Evolutionary conservation across 2,888 invertebrate genomes (phyloP), one percentile per base, ranked within the genome.

Genomic region (Platycheirus albimanus): DNA sequence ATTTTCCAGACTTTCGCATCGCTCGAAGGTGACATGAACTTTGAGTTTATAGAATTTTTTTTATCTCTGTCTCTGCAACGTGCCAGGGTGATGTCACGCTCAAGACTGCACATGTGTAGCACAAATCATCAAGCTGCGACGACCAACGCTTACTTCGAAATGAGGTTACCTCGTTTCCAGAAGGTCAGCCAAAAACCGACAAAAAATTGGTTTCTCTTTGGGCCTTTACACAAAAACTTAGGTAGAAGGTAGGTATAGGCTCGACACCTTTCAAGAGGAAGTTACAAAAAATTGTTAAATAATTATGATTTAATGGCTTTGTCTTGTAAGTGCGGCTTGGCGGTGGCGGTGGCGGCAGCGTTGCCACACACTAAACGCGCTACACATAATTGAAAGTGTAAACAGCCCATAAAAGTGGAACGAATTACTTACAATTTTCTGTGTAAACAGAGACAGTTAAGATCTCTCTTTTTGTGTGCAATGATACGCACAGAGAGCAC

Each of bases 161-260:
- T 71, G 71, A 67, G 81, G 81, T 81, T 47, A 81, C 76, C 81
- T 81, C 51, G 47, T 77, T 81, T 77, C 33, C 54, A 67, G 81
- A 81, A 81, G 81, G 81, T 81, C 77, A 77, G 38, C 19, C 24
- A 8, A 13, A 38, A 70, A 30, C 15, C 33, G 10, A 54, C 74
- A 43, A 75, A 75, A 71, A 41, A 45, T 28, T 71, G 54, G 66
- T 81, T 81, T 81, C 77, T 67, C 76, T 81, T 67, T 54, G 24
- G 43, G 13, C 6, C 3, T 3, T 6, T 6, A 3, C 24, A 24
- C 24, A 4, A 6, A 4, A 24, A n/a, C n/a, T 24, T 24, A 6
- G 24, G 3, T 24, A 3, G 24, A 10, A 11, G 17, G 8, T 24
- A 7, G 54, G 19, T 7, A 45, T 36, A 45, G n/a, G n/a, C n/a